A percentile compares a stretch with the other conserved stretches of the same genome.
phyloP scores from a whole-genome alignment of 2,888 invertebrate genomes.

The Scaptomyza tumidula region DNA sequence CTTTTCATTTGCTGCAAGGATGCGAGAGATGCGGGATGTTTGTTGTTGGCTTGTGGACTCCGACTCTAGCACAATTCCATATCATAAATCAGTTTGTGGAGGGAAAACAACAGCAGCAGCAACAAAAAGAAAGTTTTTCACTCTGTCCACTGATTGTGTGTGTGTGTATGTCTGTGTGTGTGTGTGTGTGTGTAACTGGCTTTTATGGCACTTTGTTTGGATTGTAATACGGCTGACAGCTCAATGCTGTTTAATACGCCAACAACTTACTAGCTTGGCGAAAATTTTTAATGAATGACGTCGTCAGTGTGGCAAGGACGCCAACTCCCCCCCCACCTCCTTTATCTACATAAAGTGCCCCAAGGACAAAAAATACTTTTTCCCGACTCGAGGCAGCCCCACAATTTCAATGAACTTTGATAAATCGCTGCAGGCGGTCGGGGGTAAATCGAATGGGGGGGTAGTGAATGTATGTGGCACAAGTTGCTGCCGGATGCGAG shows the following conservation, averaged over 20 bases:
- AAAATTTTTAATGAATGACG: slow-evolving; percentile 78
- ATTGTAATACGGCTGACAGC: slow-evolving; percentile 73
- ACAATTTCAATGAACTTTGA: slow-evolving; percentile 77
- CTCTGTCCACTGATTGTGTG: slow-evolving; percentile 35
- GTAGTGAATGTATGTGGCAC: not conserved
- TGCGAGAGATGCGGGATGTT: slow-evolving; percentile 13
- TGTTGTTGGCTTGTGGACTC: slow-evolving; percentile 5
- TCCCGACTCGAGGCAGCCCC: slow-evolving; percentile 33
- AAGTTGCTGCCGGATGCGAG: slow-evolving; percentile 35
- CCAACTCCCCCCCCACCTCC: not conserved
- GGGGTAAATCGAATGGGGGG: not conserved
- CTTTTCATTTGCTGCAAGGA: slow-evolving; percentile 59
- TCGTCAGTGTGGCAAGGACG: slow-evolving; percentile 62
- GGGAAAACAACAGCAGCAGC: not conserved
- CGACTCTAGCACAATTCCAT: slow-evolving; percentile 8
- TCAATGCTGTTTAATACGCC: slow-evolving; percentile 78
- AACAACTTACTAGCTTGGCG: slow-evolving; percentile 58
- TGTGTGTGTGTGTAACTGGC: slow-evolving; percentile 40
- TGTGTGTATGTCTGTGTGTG: slow-evolving; percentile 37
- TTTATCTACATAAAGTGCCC: slow-evolving; percentile 5
- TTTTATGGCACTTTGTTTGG: slow-evolving; percentile 78
- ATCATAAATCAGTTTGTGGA: slow-evolving; percentile 65
- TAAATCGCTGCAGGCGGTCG: slow-evolving; percentile 59
- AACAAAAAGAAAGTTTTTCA: slow-evolving; percentile 60
- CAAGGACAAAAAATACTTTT: slow-evolving; percentile 30